A percentile compares a stretch with the other conserved stretches of the same genome.
phyloP scores from a whole-genome alignment of 2,113 vertebrate species.

The Leptocoma aspasia region DNA sequence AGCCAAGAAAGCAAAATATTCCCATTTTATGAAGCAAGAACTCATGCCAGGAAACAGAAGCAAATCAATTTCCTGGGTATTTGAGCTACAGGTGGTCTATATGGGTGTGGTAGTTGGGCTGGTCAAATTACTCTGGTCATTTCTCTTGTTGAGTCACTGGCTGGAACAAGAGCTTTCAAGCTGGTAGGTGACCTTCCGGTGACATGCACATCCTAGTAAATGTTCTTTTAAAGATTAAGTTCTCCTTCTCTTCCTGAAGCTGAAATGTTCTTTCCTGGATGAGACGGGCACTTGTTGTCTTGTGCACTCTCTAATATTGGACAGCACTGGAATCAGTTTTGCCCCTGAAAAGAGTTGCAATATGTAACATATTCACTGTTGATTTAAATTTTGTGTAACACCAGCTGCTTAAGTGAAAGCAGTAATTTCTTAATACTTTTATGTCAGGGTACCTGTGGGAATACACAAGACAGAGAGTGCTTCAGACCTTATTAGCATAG shows the following conservation, averaged over 20 bases:
- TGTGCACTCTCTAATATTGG: background rate
- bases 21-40: background rate
- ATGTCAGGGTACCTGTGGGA: background rate
- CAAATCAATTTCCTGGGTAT: background rate
- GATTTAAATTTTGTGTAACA: background rate
- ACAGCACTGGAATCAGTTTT: background rate
- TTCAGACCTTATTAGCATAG: no score
- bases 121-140: background rate
- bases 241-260: background rate
- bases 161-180: background rate
- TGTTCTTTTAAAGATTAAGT: background rate
- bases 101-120: background rate
- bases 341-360: background rate
- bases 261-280: background rate
- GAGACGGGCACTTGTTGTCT: fast-evolving
- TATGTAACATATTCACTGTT: background rate
- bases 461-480: no score
- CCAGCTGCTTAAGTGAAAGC: background rate
- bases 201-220: background rate
- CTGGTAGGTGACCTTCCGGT: background rate
- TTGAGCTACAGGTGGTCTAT: background rate
- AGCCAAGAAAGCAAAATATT: background rate
- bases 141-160: background rate
- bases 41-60: background rate
- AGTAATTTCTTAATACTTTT: background rate